phyloP scores from a whole-genome alignment of 2,888 invertebrate species.

The Rhorus exstirpatorius region DNA sequence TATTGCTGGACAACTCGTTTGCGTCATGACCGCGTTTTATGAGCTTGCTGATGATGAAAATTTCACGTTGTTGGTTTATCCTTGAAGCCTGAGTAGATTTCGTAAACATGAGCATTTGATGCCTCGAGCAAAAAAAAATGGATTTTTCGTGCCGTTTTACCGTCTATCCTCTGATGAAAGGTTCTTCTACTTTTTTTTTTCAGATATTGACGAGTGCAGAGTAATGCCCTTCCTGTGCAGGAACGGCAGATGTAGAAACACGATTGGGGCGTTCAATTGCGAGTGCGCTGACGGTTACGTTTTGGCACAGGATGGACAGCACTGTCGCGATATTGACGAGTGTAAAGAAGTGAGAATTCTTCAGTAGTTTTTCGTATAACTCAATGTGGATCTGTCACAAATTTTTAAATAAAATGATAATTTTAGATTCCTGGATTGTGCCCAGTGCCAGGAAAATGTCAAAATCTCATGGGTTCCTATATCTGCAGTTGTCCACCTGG shows the following conservation, averaged over 20 bases:
- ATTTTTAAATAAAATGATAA: too few species aligned
- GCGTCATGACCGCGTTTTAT: too few species aligned
- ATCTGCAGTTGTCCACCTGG: conserved; percentile 93
- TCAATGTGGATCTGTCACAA: too few species aligned
- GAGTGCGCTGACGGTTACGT: conserved; percentile 94
- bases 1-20: too few species aligned
- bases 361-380: too few species aligned
- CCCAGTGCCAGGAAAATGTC: conserved; percentile 89
- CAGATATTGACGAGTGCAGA: conserved; percentile 94
- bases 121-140: neutral
- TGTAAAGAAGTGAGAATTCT: conserved; percentile 89
- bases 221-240: conserved; percentile 94
- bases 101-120: too few species aligned
- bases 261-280: conserved; percentile 92
- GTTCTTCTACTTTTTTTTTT: conserved; percentile 34
- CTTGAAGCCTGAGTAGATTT: too few species aligned
- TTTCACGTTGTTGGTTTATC: too few species aligned
- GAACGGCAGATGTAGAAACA: conserved; percentile 94
- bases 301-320: conserved; percentile 91
- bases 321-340: conserved; percentile 93
- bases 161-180: neutral
- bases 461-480: conserved; percentile 90
- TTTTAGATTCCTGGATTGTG: conserved; percentile 88
- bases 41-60: too few species aligned
- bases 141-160: neutral